Evolutionary conservation across 2,797 vertebrate species (phyloP), one percentile per base, ranked within the genome.

Genomic region (Echiichthys vipera): DNA sequence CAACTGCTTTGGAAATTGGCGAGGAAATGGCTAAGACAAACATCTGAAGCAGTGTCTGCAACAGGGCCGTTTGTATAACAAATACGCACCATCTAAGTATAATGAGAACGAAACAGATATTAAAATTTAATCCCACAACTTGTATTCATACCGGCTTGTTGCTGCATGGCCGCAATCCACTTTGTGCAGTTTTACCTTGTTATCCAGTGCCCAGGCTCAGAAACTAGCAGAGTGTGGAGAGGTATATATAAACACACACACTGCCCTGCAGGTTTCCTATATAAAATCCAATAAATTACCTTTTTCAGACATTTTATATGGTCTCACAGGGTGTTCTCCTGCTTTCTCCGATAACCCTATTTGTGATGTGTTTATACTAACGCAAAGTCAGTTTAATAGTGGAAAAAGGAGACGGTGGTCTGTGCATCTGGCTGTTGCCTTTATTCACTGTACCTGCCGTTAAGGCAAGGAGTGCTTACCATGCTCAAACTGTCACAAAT

Each of bases 1-100:
- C 91, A 94, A 92, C 85, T 87, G 88, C 72, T 88, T 87, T 82
- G 84, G 85, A 93, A 92, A 90, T 90, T 88, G 85, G 81, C 83
- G 71, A 72, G 79, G 59, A 82, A 76, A 78, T 71, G 64, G 57
- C 74, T 43, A 73, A 86, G 70, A 83, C 87, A 90, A 91, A 89
- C 90, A 93, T 92, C 90, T 88, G 83, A 92, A 81, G 86, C 81
- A 1, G 39, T 62, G 76, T 77, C 77, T 87, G 73, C 53, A 82
- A 69, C 74, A 37, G 75, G 77, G 64, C 55, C 71, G 67, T 80
- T 86, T 89, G 77, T 78, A 63, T 83, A 82, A 88, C 84, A 77
- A 78, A 72, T 71, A 87, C 36, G 65, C 59, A 14, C 58, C 76
- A 65, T 71, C 49, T 58, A 65, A 81, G 78, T 70, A 14, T 87